Percentiles rank a stretch among this genome's conserved stretches.
These are phyloP conservation scores for Lapara coniferarum DNA, from an alignment of 2,888 invertebrate species.

Conservation along the genomic window DNA sequence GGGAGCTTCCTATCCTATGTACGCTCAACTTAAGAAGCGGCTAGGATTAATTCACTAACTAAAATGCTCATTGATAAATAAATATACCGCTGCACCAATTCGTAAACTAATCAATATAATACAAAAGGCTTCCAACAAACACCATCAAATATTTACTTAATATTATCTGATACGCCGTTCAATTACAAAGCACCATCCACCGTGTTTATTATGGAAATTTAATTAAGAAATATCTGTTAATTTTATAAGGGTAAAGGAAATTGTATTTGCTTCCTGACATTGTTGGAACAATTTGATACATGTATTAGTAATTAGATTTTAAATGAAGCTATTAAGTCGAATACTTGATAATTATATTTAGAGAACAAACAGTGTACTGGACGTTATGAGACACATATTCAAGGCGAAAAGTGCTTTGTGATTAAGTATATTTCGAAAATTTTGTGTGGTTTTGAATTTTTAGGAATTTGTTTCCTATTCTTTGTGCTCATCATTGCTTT, in stretches of 20 bases:
- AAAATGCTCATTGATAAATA: background rate
- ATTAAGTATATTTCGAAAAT: too few species aligned
- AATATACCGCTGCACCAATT: background rate
- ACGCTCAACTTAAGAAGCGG: too few species aligned
- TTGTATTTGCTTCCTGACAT: slow-evolving; percentile 12
- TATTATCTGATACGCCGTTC: slow-evolving; percentile 15
- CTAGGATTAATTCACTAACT: too few species aligned
- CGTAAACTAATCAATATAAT: background rate
- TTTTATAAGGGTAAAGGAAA: slow-evolving; percentile 13
- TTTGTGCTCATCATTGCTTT: too few species aligned
- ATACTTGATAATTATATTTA: background rate
- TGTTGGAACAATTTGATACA: background rate
- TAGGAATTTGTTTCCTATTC: too few species aligned
- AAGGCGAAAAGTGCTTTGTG: too few species aligned
- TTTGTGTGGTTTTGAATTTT: too few species aligned
- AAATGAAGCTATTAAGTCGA: background rate
- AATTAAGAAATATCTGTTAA: slow-evolving; percentile 24
- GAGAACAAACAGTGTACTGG: too few species aligned
- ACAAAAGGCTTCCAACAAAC: background rate
- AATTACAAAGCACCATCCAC: slow-evolving; percentile 16
- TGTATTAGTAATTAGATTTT: background rate
- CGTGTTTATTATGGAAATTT: slow-evolving; percentile 23
- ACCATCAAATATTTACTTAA: slow-evolving; percentile 17
- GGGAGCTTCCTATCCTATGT: too few species aligned
- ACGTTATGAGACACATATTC: too few species aligned